phyloP scores from a whole-genome alignment of 2,888 invertebrate genomes.

The Teleogryllus oceanicus region DNA sequence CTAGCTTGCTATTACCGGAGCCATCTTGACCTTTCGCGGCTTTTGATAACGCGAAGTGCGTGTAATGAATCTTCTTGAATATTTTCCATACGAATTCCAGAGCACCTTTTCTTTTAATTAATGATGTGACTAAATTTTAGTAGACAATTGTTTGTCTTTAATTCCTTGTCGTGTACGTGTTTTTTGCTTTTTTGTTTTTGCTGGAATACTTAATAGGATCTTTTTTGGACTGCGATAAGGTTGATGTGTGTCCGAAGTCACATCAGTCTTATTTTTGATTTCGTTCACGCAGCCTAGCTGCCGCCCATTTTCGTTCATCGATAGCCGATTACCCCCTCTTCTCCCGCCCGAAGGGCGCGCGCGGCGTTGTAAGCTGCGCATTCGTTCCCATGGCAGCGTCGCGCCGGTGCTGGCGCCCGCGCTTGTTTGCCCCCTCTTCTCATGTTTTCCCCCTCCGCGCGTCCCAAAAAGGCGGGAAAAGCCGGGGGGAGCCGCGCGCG shows the following conservation, averaged over 20 bases:
- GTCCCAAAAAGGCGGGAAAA: background rate
- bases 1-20: background rate
- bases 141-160: too few species aligned
- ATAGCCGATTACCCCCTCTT: background rate
- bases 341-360: background rate
- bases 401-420: background rate
- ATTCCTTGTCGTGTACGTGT: too few species aligned
- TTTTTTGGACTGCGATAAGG: too few species aligned
- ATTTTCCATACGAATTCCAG: too few species aligned
- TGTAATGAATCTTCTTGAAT: too few species aligned
- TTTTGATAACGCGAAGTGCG: background rate
- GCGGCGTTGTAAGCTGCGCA: background rate
- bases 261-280: too few species aligned
- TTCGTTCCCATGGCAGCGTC: background rate
- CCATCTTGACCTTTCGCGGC: background rate
- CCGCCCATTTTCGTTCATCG: conserved; percentile 18
- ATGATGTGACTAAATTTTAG: too few species aligned
- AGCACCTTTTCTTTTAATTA: too few species aligned
- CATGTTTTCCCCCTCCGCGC: too few species aligned
- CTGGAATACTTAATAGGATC: too few species aligned
- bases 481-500: background rate
- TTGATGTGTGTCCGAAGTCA: too few species aligned
- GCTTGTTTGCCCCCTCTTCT: background rate
- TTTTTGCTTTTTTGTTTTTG: too few species aligned
- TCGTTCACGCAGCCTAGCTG: background rate